phyloP scores from a whole-genome alignment of 2,113 vertebrate genomes.

The Zootoca vivipara region DNA sequence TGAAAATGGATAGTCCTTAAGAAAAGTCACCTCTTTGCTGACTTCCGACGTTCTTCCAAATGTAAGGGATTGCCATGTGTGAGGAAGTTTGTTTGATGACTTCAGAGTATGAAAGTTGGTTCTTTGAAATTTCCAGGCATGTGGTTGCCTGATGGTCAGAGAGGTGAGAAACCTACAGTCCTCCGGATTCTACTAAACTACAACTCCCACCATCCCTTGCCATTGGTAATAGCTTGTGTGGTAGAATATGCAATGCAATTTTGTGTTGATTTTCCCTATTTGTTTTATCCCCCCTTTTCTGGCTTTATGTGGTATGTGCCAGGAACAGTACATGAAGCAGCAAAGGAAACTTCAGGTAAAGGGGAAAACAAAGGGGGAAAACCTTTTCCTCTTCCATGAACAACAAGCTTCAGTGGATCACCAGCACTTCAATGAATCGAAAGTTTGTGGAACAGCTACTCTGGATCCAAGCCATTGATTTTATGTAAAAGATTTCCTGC shows the following conservation, averaged over 20 bases:
- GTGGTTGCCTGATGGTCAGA: not conserved
- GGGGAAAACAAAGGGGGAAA: not conserved
- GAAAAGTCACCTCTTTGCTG: constrained; percentile 39
- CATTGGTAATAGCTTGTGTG: no score
- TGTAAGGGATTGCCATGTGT: constrained; percentile 20
- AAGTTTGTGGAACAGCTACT: no score
- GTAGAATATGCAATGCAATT: not conserved
- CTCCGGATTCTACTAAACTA: not conserved
- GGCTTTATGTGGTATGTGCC: not conserved
- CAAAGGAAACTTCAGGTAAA: no score
- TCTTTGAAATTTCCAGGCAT: not conserved
- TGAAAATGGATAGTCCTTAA: constrained; percentile 24
- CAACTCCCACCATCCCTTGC: no score
- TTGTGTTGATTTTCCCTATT: not conserved
- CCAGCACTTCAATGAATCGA: no score
- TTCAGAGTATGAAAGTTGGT: not conserved
- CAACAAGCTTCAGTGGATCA: no score
- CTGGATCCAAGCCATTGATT: no score
- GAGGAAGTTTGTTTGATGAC: constrained; percentile 32
- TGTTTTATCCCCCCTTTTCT: not conserved
- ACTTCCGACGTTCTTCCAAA: constrained; percentile 36
- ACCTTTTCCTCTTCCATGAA: not conserved
- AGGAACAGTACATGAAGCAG: no score
- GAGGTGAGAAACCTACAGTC: no score
- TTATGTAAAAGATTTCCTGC: no score